Evolutionary conservation across 2,797 vertebrate species (phyloP).

Genomic region (Graptemys geographica): DNA sequence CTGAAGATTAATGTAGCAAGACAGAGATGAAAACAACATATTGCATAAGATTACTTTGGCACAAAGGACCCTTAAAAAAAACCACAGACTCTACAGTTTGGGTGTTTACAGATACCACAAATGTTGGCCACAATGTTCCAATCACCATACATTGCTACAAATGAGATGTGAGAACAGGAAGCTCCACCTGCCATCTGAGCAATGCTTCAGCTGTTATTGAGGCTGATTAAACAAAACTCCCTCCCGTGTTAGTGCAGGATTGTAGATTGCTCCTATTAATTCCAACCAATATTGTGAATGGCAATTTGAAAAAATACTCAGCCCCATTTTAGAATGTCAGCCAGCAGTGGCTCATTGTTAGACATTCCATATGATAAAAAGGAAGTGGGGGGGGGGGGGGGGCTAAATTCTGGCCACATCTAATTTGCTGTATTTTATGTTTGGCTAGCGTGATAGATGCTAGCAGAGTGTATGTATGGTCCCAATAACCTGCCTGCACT

Average conservation of each 20-base stretch:
- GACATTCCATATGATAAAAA: neutral
- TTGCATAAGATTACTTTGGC: neutral
- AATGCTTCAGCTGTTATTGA: neutral
- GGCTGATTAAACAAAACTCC: neutral
- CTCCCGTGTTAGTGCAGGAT: neutral
- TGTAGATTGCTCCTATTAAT: neutral
- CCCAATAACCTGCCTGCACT: neutral
- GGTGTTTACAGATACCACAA: accelerated
- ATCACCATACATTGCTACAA: neutral
- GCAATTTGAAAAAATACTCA: neutral
- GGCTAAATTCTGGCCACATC: neutral
- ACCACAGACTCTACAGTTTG: accelerated
- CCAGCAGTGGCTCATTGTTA: neutral
- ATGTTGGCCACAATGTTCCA: neutral
- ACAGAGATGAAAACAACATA: neutral
- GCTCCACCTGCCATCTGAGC: neutral
- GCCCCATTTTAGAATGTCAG: conserved; percentile 3
- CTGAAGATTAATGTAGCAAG: neutral
- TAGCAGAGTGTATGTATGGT: neutral
- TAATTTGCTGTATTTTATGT: neutral
- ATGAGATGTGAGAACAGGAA: neutral
- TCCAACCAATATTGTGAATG: neutral
- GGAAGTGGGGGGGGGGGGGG: neutral
- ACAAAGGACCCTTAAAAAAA: neutral
- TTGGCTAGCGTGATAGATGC: neutral